Evolutionary conservation across 2,888 invertebrate genomes (phyloP).

Genomic region (Drosophila testacea): DNA sequence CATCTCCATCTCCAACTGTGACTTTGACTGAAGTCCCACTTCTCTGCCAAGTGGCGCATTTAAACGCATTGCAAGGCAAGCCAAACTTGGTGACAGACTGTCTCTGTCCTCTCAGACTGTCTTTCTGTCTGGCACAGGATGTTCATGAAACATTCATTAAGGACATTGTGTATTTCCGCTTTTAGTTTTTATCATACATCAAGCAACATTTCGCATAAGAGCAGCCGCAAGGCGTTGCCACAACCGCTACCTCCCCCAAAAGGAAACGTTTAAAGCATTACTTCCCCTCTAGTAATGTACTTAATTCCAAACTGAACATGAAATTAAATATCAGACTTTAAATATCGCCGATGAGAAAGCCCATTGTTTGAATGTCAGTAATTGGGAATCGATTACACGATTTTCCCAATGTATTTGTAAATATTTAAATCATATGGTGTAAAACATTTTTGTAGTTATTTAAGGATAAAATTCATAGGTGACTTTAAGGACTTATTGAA

Average conservation of each 20-base stretch:
- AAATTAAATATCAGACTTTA: too few species aligned
- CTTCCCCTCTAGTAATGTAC: too few species aligned
- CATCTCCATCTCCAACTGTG: not conserved
- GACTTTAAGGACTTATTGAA: too few species aligned
- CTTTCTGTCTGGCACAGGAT: conserved; percentile 47
- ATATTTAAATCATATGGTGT: too few species aligned
- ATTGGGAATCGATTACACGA: too few species aligned
- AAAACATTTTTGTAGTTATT: too few species aligned
- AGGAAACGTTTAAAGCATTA: conserved; percentile 34
- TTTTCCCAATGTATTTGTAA: too few species aligned
- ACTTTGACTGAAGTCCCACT: conserved; percentile 20
- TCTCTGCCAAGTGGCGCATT: conserved; percentile 50
- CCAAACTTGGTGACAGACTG: conserved; percentile 1
- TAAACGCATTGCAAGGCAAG: conserved; percentile 37
- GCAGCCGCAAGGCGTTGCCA: conserved; percentile 26
- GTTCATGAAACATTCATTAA: conserved; percentile 84
- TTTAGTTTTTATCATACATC: conserved; percentile 59
- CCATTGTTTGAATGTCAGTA: too few species aligned
- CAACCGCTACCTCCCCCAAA: conserved; percentile 22
- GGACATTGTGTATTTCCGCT: conserved; percentile 79
- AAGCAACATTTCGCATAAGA: conserved; percentile 26
- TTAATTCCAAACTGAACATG: too few species aligned
- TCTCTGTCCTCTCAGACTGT: not conserved
- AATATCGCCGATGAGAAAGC: too few species aligned
- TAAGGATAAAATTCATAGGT: too few species aligned